Conservation (phyloP, 37 sponge, comb jelly and placozoan species). For the Beroe ovata region DNA sequence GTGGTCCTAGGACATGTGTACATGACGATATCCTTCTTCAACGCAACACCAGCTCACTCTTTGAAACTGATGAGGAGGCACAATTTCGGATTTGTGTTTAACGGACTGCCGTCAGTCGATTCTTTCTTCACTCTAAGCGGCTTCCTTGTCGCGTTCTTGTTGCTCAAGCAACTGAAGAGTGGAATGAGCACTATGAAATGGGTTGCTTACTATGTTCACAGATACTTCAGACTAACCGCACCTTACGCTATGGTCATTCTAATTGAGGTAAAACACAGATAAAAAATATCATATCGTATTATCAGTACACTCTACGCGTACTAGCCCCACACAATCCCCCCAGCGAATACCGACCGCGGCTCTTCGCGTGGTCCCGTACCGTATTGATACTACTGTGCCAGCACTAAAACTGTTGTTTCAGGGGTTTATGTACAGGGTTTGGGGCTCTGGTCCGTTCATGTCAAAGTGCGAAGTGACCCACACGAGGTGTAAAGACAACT, state of each 20-base stretch:
- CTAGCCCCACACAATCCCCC: too few species aligned
- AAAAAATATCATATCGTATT: too few species aligned
- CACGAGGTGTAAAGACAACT: neutral
- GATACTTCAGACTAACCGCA: slow-evolving; percentile 27
- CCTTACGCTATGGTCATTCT: slow-evolving; percentile 46
- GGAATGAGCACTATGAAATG: neutral
- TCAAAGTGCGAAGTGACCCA: neutral
- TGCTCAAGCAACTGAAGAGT: slow-evolving; percentile 44
- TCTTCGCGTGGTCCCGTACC: too few species aligned
- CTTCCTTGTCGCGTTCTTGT: slow-evolving; percentile 26
- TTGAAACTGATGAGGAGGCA: neutral
- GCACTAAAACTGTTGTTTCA: too few species aligned
- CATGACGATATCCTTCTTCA: neutral
- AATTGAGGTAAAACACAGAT: neutral
- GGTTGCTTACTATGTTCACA: slow-evolving; percentile 46
- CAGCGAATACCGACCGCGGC: too few species aligned
- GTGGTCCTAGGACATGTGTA: slow-evolving; percentile 34
- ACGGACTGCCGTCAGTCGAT: slow-evolving; percentile 33
- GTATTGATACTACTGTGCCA: too few species aligned
- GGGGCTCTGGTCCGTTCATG: neutral
- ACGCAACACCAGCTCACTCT: neutral
- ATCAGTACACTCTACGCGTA: too few species aligned
- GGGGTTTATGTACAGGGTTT: neutral
- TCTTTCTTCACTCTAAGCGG: slow-evolving; percentile 49
- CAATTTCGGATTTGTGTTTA: neutral